A percentile compares a stretch with the other conserved stretches of the same genome.
These are phyloP conservation scores for Metopolophium dirhodum DNA, from an alignment of 1,140 invertebrate species.

Conservation along the genomic window DNA sequence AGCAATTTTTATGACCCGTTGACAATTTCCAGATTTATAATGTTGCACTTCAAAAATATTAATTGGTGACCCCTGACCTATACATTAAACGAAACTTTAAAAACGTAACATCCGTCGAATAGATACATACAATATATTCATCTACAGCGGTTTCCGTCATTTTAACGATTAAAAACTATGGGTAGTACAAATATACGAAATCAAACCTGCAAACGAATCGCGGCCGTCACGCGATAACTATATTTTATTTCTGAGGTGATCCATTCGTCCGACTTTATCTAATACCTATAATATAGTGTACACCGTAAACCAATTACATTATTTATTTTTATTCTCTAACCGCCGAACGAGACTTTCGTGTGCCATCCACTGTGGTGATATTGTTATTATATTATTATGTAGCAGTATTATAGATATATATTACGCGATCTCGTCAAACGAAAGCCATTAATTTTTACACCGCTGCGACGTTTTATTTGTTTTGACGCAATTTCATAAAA, in stretches of 20 bases:
- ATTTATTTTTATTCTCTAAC: neutral
- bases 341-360: neutral
- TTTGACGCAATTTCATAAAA: neutral
- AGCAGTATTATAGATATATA: neutral
- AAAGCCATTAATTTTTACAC: too few species aligned
- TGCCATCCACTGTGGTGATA: neutral
- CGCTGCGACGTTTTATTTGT: too few species aligned
- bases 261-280: neutral
- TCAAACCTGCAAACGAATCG: neutral
- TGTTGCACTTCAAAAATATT: too few species aligned
- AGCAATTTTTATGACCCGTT: too few species aligned
- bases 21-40: too few species aligned
- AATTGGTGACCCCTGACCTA: too few species aligned
- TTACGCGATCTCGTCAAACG: neutral
- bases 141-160: too few species aligned
- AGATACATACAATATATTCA: neutral
- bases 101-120: too few species aligned
- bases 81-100: too few species aligned
- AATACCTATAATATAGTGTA: neutral
- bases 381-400: too few species aligned
- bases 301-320: neutral
- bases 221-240: neutral
- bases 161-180: neutral
- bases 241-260: neutral
- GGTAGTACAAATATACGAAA: neutral